A percentile compares a stretch with the other conserved stretches of the same genome.
These are phyloP conservation scores for Platycercus adscitus DNA, from an alignment of 2,113 vertebrate species.

Conservation along the genomic window DNA sequence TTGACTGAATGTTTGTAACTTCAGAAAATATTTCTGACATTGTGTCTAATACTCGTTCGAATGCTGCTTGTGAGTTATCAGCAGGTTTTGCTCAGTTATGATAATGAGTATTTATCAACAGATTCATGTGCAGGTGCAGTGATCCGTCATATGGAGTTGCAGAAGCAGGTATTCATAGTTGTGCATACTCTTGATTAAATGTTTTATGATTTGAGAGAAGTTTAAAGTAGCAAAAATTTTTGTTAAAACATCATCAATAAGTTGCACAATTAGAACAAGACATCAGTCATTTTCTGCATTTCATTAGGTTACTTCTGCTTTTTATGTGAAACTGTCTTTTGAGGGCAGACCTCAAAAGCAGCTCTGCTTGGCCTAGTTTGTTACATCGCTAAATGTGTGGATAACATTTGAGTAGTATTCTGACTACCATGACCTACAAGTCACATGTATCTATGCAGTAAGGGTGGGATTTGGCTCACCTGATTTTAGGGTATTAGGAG, in stretches of 20 bases:
- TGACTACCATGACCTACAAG: not conserved
- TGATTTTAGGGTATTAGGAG: not conserved
- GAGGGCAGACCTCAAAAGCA: not conserved
- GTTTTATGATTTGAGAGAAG: not conserved
- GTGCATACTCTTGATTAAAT: not conserved
- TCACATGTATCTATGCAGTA: rapidly evolving
- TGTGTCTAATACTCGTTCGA: not conserved
- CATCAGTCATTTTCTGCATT: not conserved
- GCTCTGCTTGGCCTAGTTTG: not conserved
- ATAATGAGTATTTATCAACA: not conserved
- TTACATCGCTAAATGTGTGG: not conserved
- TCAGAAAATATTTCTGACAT: not conserved
- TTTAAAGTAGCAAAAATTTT: not conserved
- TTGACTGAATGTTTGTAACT: not conserved
- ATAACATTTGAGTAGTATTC: not conserved
- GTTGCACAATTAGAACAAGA: not conserved
- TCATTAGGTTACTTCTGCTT: not conserved
- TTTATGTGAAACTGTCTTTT: not conserved
- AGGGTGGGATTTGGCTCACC: not conserved
- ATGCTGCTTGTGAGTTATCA: not conserved
- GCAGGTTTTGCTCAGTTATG: not conserved
- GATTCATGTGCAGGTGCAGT: not conserved
- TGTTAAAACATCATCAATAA: not conserved
- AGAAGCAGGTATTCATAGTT: not conserved
- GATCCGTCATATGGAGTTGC: not conserved